phyloP scores from a whole-genome alignment of 1,140 invertebrate genomes.

The Copidosoma floridanum region DNA sequence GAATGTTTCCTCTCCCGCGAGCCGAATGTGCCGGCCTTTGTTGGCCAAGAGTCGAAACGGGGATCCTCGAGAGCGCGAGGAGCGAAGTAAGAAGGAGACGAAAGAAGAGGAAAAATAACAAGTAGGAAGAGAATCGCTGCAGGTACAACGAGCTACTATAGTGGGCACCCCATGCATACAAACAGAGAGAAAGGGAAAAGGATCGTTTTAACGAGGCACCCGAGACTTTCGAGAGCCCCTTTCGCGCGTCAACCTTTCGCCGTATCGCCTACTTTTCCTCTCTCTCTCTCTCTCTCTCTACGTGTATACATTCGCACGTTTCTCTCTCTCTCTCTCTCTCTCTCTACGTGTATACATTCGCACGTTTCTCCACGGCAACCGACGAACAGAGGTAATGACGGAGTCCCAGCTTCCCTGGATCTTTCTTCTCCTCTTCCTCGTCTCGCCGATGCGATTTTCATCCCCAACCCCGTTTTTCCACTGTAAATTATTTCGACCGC shows the following conservation, averaged over 20 bases:
- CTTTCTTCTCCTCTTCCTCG: slow-evolving; percentile 6
- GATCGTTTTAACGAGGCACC: slow-evolving; percentile 20
- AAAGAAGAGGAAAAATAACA: too few relatives aligned
- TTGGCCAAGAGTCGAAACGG: too few relatives aligned
- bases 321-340: not conserved
- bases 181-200: too few relatives aligned
- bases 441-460: not conserved
- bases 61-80: not conserved
- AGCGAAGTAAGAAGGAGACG: too few relatives aligned
- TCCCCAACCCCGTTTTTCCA: not conserved
- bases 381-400: too few relatives aligned
- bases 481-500: slow-evolving; percentile 14
- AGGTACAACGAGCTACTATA: too few relatives aligned
- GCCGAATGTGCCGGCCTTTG: not conserved
- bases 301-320: not conserved
- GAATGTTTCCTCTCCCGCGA: too few relatives aligned
- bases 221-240: slow-evolving; percentile 10
- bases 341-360: too few relatives aligned
- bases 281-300: not conserved
- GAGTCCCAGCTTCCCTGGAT: too few relatives aligned
- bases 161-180: too few relatives aligned
- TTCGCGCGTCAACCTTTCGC: slow-evolving; percentile 13
- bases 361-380: too few relatives aligned
- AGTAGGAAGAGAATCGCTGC: too few relatives aligned
- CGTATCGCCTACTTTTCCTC: slow-evolving; percentile 7